Percentiles rank a stretch among this genome's conserved stretches.
Evolutionary conservation across 1,140 invertebrate genomes (phyloP).

Genomic region (Zaprionus inermis): DNA sequence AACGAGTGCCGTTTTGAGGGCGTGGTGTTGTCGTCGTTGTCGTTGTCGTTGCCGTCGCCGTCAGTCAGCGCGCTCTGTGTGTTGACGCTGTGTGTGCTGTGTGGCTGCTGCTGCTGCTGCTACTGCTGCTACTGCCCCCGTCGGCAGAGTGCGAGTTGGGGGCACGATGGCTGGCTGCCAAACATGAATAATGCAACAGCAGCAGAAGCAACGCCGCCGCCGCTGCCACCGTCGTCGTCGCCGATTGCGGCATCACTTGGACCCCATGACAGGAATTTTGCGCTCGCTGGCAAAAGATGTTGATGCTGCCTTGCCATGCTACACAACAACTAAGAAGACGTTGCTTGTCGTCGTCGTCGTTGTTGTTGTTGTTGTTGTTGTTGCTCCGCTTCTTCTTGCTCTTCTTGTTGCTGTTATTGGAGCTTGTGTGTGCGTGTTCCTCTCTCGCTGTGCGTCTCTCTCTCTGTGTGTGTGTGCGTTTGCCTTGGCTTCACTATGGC

Average conservation of each 20-base stretch:
- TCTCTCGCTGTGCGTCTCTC: not conserved
- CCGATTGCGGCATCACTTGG: constrained; percentile 55
- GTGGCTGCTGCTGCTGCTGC: constrained; percentile 13
- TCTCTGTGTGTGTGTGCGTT: constrained; percentile 30
- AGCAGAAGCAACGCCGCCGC: constrained; percentile 31
- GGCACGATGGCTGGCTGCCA: constrained; percentile 60
- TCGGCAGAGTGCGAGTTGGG: constrained; percentile 26
- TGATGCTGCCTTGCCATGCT: constrained; percentile 26
- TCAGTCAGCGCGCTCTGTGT: constrained; percentile 25
- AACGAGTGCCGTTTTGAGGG: constrained; percentile 52
- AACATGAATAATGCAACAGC: constrained; percentile 76
- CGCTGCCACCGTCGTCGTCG: constrained; percentile 33
- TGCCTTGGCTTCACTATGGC: constrained; percentile 46
- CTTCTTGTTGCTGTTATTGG: constrained; percentile 19
- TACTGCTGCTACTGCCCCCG: constrained; percentile 19
- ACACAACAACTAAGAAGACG: constrained; percentile 46
- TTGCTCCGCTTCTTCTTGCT: not conserved
- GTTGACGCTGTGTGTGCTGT: constrained; percentile 29
- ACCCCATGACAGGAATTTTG: constrained; percentile 68
- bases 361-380: constrained; percentile 4
- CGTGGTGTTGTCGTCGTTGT: constrained; percentile 58
- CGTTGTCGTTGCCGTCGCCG: constrained; percentile 15
- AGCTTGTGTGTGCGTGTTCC: constrained; percentile 15
- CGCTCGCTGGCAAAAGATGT: constrained; percentile 61
- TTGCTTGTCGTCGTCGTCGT: constrained; percentile 37